Evolutionary conservation across 2,113 vertebrate genomes (phyloP), one percentile per base, ranked within the genome.

Genomic region (Gallinago media): DNA sequence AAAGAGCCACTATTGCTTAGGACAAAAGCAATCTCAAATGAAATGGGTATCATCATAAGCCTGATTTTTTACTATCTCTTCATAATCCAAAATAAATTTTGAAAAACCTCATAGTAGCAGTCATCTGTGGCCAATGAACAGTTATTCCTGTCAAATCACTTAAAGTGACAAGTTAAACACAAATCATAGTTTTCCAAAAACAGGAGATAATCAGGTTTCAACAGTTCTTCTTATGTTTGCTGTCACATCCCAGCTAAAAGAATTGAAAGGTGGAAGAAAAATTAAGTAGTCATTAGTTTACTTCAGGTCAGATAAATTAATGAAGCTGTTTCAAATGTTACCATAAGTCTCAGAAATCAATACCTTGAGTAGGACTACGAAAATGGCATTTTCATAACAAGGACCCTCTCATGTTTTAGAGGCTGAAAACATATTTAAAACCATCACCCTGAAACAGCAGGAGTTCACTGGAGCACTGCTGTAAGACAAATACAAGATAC

Each of bases 241-340:
- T 89, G 88, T 56, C 54, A 92, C 66, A 94, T 65, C n/a, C 62
- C 74, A 92, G 88, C 95, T 96, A 97, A 94, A 97, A 94, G 70
- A 96, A 94, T 91, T 42, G 67, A 76, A n/a, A 84, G 95, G 73
- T 42, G 20, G 49, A 89, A 92, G 38, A 86, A 94, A 83, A 74
- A 93, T 89, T 70, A 73, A 73, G 72, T 10, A 56, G 34, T 71
- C 40, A 62, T 95, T 85, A 89, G 38, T 84, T 67, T 71, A 79
- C 23, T 29, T 14, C 7, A 62, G 32, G 63, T 59, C 46, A 94
- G 54, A 85, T 11, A 82, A 65, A 86, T 58, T 79, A 82, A 66
- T 0, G 1, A 26, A 92, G 91, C 50, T n/a, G 16, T 84, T 85
- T 77, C n/a, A 92, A 94, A 67, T 1, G 3, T 72, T 56, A 88